Percentiles rank a stretch among this genome's conserved stretches.
phyloP scores from a whole-genome alignment of 92 coral and sea anemone genomes.

The Palythoa heliodiscus region DNA sequence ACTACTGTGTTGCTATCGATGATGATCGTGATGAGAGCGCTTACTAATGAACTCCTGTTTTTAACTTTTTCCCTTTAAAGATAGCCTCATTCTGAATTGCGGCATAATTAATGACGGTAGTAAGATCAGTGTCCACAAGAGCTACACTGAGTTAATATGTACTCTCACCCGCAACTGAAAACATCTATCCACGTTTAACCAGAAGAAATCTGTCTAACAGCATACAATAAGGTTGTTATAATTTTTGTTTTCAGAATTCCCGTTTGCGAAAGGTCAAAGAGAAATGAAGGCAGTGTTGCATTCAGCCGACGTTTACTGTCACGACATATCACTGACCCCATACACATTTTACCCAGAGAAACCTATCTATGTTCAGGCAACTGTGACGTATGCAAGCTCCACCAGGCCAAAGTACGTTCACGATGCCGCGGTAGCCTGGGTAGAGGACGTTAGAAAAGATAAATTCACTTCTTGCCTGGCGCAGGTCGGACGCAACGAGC shows the following conservation, averaged over 20 bases:
- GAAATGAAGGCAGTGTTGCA: slow-evolving; percentile 14
- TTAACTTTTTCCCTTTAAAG: no score
- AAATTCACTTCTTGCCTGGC: slow-evolving; percentile 54
- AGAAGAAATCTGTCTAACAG: no score
- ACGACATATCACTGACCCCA: slow-evolving; percentile 42
- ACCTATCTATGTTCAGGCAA: slow-evolving; percentile 65
- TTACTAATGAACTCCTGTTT: no score
- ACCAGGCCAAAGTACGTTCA: slow-evolving; percentile 41
- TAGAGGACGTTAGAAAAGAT: slow-evolving; percentile 13
- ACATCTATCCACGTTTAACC: no score
- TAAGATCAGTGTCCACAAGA: no score
- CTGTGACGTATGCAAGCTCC: slow-evolving; percentile 55
- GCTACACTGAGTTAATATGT: no score
- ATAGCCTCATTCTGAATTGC: no score
- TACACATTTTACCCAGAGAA: slow-evolving; percentile 68
- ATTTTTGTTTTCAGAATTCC: slow-evolving; percentile 37
- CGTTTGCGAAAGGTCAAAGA: slow-evolving; percentile 49
- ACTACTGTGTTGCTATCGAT: no score
- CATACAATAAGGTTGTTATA: neutral
- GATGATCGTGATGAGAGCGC: no score
- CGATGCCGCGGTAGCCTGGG: slow-evolving; percentile 65
- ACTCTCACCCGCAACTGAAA: no score
- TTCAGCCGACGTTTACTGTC: slow-evolving; percentile 45
- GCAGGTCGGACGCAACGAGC: slow-evolving; percentile 49
- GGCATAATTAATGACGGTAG: no score